phyloP scores from a whole-genome alignment of 2,888 invertebrate genomes.

The Oligia fasciuncula region DNA sequence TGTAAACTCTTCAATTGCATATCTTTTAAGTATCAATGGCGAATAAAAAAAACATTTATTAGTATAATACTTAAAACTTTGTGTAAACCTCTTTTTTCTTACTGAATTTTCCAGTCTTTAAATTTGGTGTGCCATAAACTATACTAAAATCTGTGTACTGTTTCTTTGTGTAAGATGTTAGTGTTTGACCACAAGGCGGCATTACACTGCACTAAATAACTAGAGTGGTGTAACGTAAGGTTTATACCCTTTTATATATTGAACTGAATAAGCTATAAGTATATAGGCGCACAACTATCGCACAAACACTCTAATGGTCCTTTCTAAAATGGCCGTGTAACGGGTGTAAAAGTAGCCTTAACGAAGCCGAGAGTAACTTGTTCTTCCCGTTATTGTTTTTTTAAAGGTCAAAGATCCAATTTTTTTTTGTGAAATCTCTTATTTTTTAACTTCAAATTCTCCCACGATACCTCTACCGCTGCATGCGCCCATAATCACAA shows the following conservation, averaged over 20 bases:
- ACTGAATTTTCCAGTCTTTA: constrained; percentile 47
- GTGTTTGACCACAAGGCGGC: constrained; percentile 39
- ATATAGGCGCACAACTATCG: constrained; percentile 54
- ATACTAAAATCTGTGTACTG: constrained; percentile 37
- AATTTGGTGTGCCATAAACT: constrained; percentile 69
- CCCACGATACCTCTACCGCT: background rate
- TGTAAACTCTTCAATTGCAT: constrained; percentile 30
- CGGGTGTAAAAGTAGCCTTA: background rate
- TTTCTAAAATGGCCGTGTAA: background rate
- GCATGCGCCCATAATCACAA: too few species aligned
- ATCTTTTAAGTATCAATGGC: constrained; percentile 36
- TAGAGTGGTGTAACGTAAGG: constrained; percentile 54
- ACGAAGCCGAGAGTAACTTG: background rate
- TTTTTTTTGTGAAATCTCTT: too few species aligned
- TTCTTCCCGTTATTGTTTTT: background rate
- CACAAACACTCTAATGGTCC: constrained; percentile 19
- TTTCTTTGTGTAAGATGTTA: constrained; percentile 46
- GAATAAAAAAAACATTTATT: constrained; percentile 26
- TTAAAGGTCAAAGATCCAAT: background rate
- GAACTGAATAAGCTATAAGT: constrained; percentile 43
- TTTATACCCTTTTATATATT: constrained; percentile 32
- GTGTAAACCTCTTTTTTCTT: constrained; percentile 37
- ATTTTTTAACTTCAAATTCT: background rate
- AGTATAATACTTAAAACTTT: constrained; percentile 34
- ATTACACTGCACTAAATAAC: constrained; percentile 61